phyloP scores from a whole-genome alignment of 2,113 vertebrate species.

The Anseranas semipalmata region DNA sequence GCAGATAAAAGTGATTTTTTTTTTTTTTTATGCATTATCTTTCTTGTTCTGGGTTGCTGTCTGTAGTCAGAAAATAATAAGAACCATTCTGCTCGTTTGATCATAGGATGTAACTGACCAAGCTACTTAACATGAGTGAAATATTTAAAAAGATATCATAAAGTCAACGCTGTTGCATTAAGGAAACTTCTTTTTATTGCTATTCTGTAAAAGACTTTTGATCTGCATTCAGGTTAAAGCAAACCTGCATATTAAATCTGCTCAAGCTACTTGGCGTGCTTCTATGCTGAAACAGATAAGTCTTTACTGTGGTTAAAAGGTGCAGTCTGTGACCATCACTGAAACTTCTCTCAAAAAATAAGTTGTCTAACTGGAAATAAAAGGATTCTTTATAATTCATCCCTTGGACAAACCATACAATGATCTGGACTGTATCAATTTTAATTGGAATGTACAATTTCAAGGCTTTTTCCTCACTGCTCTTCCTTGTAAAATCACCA shows the following conservation, averaged over 20 bases:
- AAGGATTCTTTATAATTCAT: conserved; percentile 6
- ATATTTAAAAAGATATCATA: background rate
- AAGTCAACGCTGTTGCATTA: background rate
- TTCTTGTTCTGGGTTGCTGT: background rate
- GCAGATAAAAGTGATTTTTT: background rate
- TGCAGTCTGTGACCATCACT: background rate
- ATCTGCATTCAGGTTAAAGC: background rate
- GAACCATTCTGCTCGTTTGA: background rate
- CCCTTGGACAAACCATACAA: background rate
- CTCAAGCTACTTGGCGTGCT: background rate
- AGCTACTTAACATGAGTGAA: background rate
- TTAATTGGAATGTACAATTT: background rate
- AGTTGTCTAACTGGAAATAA: background rate
- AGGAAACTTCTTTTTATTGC: background rate
- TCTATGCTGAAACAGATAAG: background rate
- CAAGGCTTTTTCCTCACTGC: background rate
- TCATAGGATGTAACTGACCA: background rate
- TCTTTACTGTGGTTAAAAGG: background rate
- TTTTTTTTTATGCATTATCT: background rate
- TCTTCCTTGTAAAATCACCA: background rate
- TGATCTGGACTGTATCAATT: background rate
- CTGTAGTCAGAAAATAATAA: background rate
- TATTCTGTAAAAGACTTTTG: background rate
- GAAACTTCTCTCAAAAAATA: background rate
- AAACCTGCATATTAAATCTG: background rate